These are phyloP conservation scores for Rhinopomastus cyanomelas DNA, from an alignment of 2,113 vertebrate genomes.

Conservation along the genomic window DNA sequence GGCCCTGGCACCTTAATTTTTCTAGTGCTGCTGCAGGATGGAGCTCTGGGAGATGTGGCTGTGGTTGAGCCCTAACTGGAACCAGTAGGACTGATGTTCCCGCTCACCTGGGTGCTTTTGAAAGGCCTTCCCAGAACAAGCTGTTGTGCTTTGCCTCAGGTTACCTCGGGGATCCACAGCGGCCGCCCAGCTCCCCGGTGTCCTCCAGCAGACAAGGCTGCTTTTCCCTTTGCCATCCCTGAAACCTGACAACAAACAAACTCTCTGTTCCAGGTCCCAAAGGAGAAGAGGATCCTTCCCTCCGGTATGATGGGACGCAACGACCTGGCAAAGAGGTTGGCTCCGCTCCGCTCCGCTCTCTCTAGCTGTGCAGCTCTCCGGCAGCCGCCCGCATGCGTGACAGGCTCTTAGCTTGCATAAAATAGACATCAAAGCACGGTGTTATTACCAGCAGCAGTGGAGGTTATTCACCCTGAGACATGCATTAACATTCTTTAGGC, in stretches of 20 bases:
- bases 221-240: not conserved
- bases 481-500: constrained; percentile 50
- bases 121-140: not conserved
- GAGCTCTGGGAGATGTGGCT: not conserved
- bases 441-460: constrained; percentile 41
- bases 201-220: not conserved
- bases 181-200: not conserved
- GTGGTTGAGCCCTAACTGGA: not conserved
- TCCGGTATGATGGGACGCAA: constrained; percentile 73
- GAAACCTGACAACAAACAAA: not conserved
- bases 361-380: constrained; percentile 2
- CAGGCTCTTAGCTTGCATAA: constrained; percentile 39
- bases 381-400: constrained; percentile 32
- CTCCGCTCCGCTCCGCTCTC: not conserved
- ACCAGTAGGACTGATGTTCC: not conserved
- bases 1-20: not conserved
- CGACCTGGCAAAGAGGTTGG: constrained; percentile 89
- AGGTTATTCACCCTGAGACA: constrained; percentile 43
- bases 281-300: constrained; percentile 85
- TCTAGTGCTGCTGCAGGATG: not conserved
- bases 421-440: constrained; percentile 40
- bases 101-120: not conserved
- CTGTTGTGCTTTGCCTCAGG: not conserved
- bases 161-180: not conserved
- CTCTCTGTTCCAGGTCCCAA: constrained; percentile 78